Evolutionary conservation across 2,113 vertebrate genomes (phyloP), one percentile per base, ranked within the genome.

Genomic region (Sphyrna mokarran): DNA sequence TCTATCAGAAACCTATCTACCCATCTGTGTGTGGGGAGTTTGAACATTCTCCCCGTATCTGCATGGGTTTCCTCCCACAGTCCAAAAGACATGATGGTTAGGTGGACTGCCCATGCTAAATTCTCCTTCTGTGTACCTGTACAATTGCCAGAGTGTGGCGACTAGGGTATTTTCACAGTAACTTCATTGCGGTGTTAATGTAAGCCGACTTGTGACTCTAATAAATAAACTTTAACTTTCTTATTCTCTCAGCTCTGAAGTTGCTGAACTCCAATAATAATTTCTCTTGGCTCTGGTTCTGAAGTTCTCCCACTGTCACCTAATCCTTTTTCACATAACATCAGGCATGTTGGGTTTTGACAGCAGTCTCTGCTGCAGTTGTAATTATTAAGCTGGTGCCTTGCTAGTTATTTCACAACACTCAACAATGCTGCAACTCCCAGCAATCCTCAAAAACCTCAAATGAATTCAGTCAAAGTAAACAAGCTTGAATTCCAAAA

Each of bases 401-500:
- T 33, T 18, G 29, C 54, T 63, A 33, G 23, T 16, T 61, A 91
- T n/a, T 91, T 63, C 54, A 63, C 87, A 61, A 63, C 54, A 91
- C 54, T 63, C 58, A 91, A n/a, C 87, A 90, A 63, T 63, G 87
- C 54, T 90, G 26, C 13, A 13, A 58, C 48, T 61, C 29, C 13
- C 54, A 14, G 33, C 29, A 18, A 83, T 43, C 80, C 14, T 89
- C 43, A 89, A 14, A 89, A 89, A 58, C 43, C 54, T 91, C 54
- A 61, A 63, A 29, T n/a, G 26, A 5, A 26, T 33, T 29, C 18
- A n/a, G 58, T 63, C 29, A n/a, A 63, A 91, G 87, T 29, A 91
- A 91, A 91, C 54, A 91, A 91, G 87, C 14, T 63, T 3, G 58
- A 91, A 91, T 91, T 91, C 87, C 87, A 63, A 58, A 91, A 33